Evolutionary conservation across 2,797 vertebrate species (phyloP), one percentile per base, ranked within the genome.

Genomic region (Microcaecilia unicolor): DNA sequence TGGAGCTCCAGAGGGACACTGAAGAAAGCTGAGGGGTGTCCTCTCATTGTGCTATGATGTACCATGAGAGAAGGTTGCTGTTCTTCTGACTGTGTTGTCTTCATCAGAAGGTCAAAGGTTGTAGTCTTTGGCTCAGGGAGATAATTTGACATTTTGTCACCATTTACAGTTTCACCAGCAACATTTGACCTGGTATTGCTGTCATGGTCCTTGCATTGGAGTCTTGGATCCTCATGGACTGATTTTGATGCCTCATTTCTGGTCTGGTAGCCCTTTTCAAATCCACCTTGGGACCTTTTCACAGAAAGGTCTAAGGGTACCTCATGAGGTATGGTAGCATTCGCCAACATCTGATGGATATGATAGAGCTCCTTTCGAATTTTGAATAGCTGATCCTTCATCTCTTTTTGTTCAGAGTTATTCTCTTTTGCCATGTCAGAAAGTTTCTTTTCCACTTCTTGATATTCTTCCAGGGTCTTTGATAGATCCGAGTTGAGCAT

Each of bases 291-390:
- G 29, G 83, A 55, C 35, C 78, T 87, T 56, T 91, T 99, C 46
- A 98, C 58, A 0, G 95, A 99, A 44, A 99, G 85, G 50, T 98
- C 95, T 0, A 99, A 77, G 0, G 95, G 96, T 1, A 83, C 76
- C 1, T 98, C 93, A 0, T 71, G 84, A 3, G 83, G 71, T 17
- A 66, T 74, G 3, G 76, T 44, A 0, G 88, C 86, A 51, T 61
- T 74, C 70, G 93, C 88, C 45, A 98, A 76, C 0, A 89, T 89
- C 68, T 86, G 85, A 42, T 96, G 93, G 45, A 99, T 93, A 55
- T 89, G 87, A 37, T 89, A 87, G 24, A 99, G 88, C 64, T 99
- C 95, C 1, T 66, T 78, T 24, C 90, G 88, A 55, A 97, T 97
- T 73, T 92, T 94, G 47, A 85, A 76, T 35, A 98, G 78, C 60